Percentiles rank a stretch among this genome's conserved stretches.
These are phyloP conservation scores for Polylopha cassiicola DNA, from an alignment of 2,888 invertebrate genomes.

Conservation along the genomic window DNA sequence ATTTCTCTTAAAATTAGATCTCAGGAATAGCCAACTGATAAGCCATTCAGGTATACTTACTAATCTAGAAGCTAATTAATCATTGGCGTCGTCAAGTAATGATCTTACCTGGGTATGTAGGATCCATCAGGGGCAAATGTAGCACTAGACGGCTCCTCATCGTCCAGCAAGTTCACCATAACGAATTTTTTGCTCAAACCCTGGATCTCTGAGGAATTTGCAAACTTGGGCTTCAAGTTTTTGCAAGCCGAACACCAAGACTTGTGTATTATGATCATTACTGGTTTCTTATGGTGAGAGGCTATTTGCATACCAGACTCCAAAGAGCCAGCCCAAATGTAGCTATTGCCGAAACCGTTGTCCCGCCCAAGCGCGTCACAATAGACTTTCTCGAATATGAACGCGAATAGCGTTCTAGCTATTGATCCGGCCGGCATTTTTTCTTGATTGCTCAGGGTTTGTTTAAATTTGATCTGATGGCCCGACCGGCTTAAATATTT, in stretches of 20 bases:
- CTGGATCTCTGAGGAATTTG: conserved; percentile 74
- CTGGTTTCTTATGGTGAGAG: conserved; percentile 70
- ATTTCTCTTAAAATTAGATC: too few species aligned
- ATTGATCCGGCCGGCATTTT: conserved; percentile 52
- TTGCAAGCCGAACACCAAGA: conserved; percentile 82
- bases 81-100: not conserved
- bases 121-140: conserved; percentile 79
- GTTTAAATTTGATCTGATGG: not conserved
- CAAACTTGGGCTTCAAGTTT: conserved; percentile 79
- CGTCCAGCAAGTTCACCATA: conserved; percentile 81
- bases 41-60: too few species aligned
- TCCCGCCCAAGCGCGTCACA: conserved; percentile 48
- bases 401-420: conserved; percentile 46
- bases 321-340: conserved; percentile 67
- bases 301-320: conserved; percentile 63
- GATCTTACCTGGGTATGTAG: conserved; percentile 78
- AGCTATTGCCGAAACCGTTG: conserved; percentile 64
- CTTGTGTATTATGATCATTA: conserved; percentile 82
- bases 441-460: conserved; percentile 9
- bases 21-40: too few species aligned
- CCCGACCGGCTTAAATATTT: conserved; percentile 6
- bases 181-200: conserved; percentile 78
- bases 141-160: conserved; percentile 70
- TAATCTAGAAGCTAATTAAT: too few species aligned
- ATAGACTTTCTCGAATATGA: conserved; percentile 45